A percentile compares a stretch with the other conserved stretches of the same genome.
phyloP scores from a whole-genome alignment of 2,797 vertebrate species.

The Delichon dasypus region DNA sequence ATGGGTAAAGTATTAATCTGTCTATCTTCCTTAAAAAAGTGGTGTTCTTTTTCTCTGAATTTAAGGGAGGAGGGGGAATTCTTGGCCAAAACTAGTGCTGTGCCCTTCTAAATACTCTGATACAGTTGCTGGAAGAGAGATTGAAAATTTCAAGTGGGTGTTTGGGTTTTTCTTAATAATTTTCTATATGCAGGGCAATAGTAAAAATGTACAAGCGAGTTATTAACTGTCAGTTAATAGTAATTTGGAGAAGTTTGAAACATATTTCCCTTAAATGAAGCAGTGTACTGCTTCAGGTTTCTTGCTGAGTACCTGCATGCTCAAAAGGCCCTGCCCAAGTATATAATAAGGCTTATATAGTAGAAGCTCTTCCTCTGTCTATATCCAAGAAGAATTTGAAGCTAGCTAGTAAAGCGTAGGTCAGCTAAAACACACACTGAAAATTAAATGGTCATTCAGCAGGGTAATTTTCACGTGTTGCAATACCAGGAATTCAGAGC shows the following conservation, averaged over 20 bases:
- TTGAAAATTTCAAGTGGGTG: background rate
- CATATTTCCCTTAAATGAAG: background rate
- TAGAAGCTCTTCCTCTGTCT: background rate
- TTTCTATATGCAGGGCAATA: background rate
- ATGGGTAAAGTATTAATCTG: constrained; percentile 69
- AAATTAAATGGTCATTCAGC: background rate
- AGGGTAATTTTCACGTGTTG: background rate
- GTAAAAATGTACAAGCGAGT: background rate
- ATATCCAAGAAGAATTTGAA: background rate
- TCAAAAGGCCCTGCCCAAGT: background rate
- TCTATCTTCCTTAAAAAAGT: background rate
- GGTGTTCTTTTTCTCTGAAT: background rate
- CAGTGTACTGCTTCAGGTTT: background rate
- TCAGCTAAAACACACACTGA: background rate
- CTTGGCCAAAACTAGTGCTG: background rate
- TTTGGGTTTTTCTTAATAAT: background rate
- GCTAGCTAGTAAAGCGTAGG: background rate
- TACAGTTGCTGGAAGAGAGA: background rate
- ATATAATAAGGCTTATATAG: background rate
- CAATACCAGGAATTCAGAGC: background rate
- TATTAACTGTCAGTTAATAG: background rate
- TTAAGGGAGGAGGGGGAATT: background rate
- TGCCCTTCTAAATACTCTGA: background rate
- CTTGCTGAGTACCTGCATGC: background rate
- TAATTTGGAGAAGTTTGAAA: background rate